Percentiles rank a stretch among this genome's conserved stretches.
Evolutionary conservation across 2,888 invertebrate species (phyloP).

Genomic region (Andrena minutula): DNA sequence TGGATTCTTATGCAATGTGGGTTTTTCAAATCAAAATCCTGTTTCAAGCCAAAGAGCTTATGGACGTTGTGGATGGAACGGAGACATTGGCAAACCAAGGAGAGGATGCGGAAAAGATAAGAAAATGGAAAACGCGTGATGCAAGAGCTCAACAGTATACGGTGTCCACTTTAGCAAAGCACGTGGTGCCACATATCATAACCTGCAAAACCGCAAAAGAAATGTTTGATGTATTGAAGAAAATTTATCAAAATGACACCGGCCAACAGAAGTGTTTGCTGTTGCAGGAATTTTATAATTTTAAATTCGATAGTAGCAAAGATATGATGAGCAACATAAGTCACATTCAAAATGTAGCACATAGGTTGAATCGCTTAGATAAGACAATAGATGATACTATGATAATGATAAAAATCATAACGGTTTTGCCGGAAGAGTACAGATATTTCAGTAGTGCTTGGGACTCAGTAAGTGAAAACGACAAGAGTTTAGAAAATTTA

Average conservation of each 20-base stretch:
- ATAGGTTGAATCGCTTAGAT: neutral
- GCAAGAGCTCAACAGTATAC: neutral
- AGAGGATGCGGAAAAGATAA: neutral
- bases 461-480: neutral
- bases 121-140: neutral
- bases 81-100: neutral
- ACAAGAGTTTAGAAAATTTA: constrained; percentile 2
- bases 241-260: neutral
- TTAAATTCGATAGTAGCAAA: neutral
- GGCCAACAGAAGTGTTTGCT: neutral
- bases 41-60: neutral
- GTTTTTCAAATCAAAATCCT: neutral
- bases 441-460: neutral
- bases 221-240: neutral
- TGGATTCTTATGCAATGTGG: neutral
- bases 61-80: neutral
- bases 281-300: neutral
- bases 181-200: neutral
- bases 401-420: constrained; percentile 2
- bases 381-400: neutral
- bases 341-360: neutral
- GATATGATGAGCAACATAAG: neutral
- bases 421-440: neutral
- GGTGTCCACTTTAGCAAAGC: neutral
- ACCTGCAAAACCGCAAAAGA: too few species aligned